Base-by-base conservation (phyloP, 2,113 vertebrate species). In the Pao palembangensis region DNA sequence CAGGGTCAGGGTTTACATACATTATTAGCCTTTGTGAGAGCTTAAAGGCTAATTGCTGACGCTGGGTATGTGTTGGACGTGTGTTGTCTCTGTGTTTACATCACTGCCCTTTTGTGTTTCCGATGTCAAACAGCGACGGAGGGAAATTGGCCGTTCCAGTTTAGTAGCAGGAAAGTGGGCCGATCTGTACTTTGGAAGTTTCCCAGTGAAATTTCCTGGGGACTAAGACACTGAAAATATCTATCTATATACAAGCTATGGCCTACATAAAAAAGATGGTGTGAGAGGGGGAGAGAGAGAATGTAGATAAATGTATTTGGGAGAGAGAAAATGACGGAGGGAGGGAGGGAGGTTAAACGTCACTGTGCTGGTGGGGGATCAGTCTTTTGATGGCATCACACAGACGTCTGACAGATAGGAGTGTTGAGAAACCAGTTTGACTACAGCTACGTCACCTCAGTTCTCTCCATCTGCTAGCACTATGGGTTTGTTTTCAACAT, bases 131-230 rank as follows among this genome's bases (percentile, higher is more conserved):
- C 69, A 67, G 75, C 69, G 69, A 81, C 66, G 79, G 79, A 86
- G 81, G 83, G 72, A 88, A 86, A 87, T 87, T 77, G 87, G 73
- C 84, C 84, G 91, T 73, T 90, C 90, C 84, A 92, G 88, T 91
- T 92, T 89, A 71, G 74, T 72, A 78, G 84, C 69, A 73, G 53
- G 74, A 92, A 92, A 91, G 84, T 92, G 89, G 91, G 90, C 68
- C 90, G 87, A 85, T 91, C 85, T 91, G 91, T 91, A 89, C 91
- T 90, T 90, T 92, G 90, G 90, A 91, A 91, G 88, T 91, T 90
- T 91, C 89, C 90, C 90, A 91, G 89, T 76, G 73, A 88, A 88
- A 87, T 85, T 87, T 91, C 90, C 88, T 87, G 82, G 90, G 91
- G 90, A 89, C 91, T 50, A 48, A 91, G 90, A 88, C 85, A 85